Percentiles rank a stretch among this genome's conserved stretches.
Conservation (phyloP, 2,888 invertebrate species). For the Aporophyla nigra region DNA sequence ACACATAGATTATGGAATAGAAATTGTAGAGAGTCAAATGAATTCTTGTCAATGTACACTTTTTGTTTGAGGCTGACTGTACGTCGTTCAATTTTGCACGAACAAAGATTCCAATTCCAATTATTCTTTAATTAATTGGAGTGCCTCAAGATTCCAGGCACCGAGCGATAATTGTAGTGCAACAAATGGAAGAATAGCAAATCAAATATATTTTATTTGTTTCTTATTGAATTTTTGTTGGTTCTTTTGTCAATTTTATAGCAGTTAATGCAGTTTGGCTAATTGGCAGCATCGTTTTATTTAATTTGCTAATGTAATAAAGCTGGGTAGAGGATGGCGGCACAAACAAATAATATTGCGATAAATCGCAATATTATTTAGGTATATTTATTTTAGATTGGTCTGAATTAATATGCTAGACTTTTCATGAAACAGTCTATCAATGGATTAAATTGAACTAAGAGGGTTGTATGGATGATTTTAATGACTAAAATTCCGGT, state of each 20-base stretch:
- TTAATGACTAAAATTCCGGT: no score
- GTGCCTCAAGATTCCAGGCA: slow-evolving; percentile 61
- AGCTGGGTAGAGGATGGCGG: background rate
- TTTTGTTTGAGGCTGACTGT: background rate
- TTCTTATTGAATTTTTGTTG: slow-evolving; percentile 17
- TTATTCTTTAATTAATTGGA: slow-evolving; percentile 69
- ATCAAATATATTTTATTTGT: slow-evolving; percentile 2
- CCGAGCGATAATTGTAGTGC: slow-evolving; percentile 59
- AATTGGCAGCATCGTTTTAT: slow-evolving; percentile 8
- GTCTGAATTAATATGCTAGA: no score
- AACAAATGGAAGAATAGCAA: background rate
- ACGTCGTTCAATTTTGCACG: background rate
- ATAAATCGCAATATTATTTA: no score
- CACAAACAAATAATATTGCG: background rate
- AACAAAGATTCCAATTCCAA: slow-evolving; percentile 40
- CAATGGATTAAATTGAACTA: no score
- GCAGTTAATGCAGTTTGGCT: slow-evolving; percentile 9
- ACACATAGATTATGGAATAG: background rate
- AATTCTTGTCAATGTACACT: background rate
- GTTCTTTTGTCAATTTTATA: slow-evolving; percentile 2
- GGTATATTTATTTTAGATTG: no score
- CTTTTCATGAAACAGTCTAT: no score
- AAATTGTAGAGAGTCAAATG: background rate
- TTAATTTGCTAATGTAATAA: background rate
- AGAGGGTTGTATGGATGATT: no score